phyloP scores from a whole-genome alignment of 23 tunicate species.

The Clavelina lepadiformis region DNA sequence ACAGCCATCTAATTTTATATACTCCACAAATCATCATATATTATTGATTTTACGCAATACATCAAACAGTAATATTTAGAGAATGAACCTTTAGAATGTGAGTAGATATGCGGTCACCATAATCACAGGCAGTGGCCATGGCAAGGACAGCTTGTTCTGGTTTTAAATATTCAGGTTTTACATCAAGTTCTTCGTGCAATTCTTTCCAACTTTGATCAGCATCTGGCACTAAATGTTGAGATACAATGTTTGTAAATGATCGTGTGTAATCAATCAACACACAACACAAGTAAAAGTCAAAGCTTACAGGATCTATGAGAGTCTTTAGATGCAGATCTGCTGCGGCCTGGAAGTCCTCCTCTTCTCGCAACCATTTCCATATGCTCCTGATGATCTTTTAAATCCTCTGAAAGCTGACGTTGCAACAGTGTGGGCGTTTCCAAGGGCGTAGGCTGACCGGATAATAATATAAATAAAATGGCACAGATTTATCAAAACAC shows the following conservation, averaged over 20 bases:
- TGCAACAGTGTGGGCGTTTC: slow-evolving; percentile 18
- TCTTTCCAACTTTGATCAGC: background rate
- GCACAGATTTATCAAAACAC: too few relatives aligned
- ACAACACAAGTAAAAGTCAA: background rate
- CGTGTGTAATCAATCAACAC: too few relatives aligned
- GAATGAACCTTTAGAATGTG: background rate
- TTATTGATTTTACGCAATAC: background rate
- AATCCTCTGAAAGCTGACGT: slow-evolving; percentile 23
- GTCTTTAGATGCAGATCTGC: slow-evolving; percentile 25
- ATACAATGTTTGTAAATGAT: too few relatives aligned
- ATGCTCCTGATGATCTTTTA: slow-evolving; percentile 48
- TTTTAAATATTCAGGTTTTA: background rate
- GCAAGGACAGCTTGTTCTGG: background rate
- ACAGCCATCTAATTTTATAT: too few relatives aligned
- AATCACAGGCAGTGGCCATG: slow-evolving; percentile 4
- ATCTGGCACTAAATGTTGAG: background rate
- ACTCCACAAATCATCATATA: background rate
- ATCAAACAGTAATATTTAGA: background rate
- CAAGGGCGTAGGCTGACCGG: background rate
- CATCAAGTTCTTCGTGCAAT: slow-evolving; percentile 3
- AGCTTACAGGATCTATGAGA: slow-evolving; percentile 21
- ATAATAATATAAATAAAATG: too few relatives aligned
- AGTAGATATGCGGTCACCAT: background rate
- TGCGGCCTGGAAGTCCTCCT: slow-evolving; percentile 16
- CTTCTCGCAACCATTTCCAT: slow-evolving; percentile 33